Percentiles rank a stretch among this genome's conserved stretches.
Evolutionary conservation across 2,888 invertebrate genomes (phyloP).

Genomic region (Tetheella fluctuosa): DNA sequence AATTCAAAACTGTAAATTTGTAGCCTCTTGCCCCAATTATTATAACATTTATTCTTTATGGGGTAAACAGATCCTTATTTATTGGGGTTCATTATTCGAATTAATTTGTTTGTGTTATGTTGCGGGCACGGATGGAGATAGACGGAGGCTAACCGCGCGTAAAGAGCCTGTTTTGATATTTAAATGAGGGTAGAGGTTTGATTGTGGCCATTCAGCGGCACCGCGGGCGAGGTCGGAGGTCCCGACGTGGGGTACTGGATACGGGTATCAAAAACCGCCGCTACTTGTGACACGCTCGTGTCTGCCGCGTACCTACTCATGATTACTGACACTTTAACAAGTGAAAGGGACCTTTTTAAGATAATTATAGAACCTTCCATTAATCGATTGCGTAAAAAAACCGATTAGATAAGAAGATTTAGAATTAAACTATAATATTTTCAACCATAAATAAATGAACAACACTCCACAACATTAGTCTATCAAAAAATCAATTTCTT

Average conservation of each 20-base stretch:
- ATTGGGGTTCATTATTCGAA: constrained; percentile 82
- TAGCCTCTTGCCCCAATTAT: constrained; percentile 80
- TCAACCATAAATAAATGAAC: no score
- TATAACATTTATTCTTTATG: constrained; percentile 82
- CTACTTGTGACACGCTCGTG: constrained; percentile 7
- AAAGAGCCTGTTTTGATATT: constrained; percentile 80
- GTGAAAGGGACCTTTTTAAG: neutral
- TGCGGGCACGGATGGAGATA: constrained; percentile 60
- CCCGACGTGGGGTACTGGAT: constrained; percentile 10
- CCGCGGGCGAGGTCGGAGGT: constrained; percentile 36
- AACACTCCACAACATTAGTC: neutral
- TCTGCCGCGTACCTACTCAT: neutral
- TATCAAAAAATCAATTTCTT: neutral
- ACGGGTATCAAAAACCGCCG: neutral
- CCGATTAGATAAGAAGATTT: no score
- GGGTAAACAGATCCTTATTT: constrained; percentile 82
- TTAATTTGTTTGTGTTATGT: constrained; percentile 84
- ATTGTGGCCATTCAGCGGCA: constrained; percentile 69
- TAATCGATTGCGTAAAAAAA: no score
- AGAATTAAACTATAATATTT: no score
- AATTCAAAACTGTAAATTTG: constrained; percentile 76
- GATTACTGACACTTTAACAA: neutral
- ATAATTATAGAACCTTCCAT: no score
- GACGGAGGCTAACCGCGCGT: constrained; percentile 63
- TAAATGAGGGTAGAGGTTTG: constrained; percentile 78